Conservation (phyloP, 2,888 invertebrate species). For the Drosophila neonasuta region DNA sequence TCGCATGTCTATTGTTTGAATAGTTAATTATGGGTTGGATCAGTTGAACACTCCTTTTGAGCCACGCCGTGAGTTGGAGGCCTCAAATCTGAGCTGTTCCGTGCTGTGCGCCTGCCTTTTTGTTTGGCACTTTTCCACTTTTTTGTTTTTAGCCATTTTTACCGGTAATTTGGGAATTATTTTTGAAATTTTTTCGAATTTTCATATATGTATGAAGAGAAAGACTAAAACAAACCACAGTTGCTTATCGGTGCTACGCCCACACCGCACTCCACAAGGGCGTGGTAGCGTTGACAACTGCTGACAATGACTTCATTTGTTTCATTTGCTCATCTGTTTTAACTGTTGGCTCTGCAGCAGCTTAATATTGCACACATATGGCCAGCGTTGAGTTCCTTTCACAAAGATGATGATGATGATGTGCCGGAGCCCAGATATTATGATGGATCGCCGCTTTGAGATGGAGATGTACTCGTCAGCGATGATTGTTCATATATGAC, state of each 20-base stretch:
- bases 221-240: slow-evolving; percentile 11
- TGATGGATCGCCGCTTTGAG: slow-evolving; percentile 50
- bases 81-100: slow-evolving; percentile 27
- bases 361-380: slow-evolving; percentile 74
- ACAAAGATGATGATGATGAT: neutral
- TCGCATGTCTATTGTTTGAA: slow-evolving; percentile 69
- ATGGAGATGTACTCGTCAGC: slow-evolving; percentile 46
- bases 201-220: slow-evolving; percentile 7
- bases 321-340: slow-evolving; percentile 65
- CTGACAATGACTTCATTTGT: slow-evolving; percentile 77
- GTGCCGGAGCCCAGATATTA: slow-evolving; percentile 12
- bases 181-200: slow-evolving; percentile 52
- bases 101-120: slow-evolving; percentile 17
- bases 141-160: slow-evolving; percentile 68
- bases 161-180: slow-evolving; percentile 73
- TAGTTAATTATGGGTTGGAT: slow-evolving; percentile 79
- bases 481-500: slow-evolving; percentile 50
- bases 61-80: slow-evolving; percentile 43
- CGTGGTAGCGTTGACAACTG: slow-evolving; percentile 71
- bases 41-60: slow-evolving; percentile 73
- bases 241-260: slow-evolving; percentile 40
- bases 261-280: slow-evolving; percentile 28
- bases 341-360: slow-evolving; percentile 44
- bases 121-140: slow-evolving; percentile 47
- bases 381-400: slow-evolving; percentile 27